These are phyloP conservation scores for Oostethus manadensis DNA, from an alignment of 2,113 vertebrate genomes.

Conservation along the genomic window DNA sequence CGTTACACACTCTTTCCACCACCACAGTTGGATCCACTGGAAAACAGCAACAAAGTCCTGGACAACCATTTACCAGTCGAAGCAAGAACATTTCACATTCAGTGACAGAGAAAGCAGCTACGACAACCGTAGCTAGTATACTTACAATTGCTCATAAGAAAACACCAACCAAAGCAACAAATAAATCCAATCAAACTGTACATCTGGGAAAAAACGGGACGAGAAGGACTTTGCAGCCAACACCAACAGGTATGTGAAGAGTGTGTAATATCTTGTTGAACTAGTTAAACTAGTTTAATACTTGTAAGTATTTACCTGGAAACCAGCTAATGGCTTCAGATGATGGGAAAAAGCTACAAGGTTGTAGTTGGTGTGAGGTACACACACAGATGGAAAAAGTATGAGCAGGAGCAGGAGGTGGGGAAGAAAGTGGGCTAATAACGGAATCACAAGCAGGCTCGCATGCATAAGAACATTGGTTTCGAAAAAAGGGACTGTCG, in stretches of 20 bases:
- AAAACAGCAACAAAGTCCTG: conserved; percentile 12
- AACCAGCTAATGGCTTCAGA: conserved; percentile 40
- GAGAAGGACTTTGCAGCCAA: conserved; percentile 22
- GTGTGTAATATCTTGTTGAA: background rate
- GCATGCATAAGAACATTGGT: conserved; percentile 23
- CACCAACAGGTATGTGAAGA: conserved; percentile 45
- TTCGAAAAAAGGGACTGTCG: conserved; percentile 24
- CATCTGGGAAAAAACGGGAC: conserved; percentile 19
- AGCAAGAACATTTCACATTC: conserved; percentile 18
- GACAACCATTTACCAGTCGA: conserved; percentile 1
- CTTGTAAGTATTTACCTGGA: conserved; percentile 23
- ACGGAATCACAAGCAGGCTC: conserved; percentile 16
- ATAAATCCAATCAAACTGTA: conserved; percentile 24
- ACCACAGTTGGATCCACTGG: background rate
- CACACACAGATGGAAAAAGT: conserved; percentile 24
- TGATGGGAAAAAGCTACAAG: conserved; percentile 28
- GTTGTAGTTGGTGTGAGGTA: conserved; percentile 40
- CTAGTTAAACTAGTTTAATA: background rate
- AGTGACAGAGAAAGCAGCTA: conserved; percentile 24
- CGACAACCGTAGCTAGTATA: conserved; percentile 9
- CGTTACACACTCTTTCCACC: conserved; percentile 7
- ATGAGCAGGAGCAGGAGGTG: conserved; percentile 27
- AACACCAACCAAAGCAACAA: conserved; percentile 12
- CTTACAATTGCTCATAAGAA: conserved; percentile 10
- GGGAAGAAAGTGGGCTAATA: conserved; percentile 8